Conservation (phyloP, 2,888 invertebrate genomes). For the Oscheius sp. region DNA sequence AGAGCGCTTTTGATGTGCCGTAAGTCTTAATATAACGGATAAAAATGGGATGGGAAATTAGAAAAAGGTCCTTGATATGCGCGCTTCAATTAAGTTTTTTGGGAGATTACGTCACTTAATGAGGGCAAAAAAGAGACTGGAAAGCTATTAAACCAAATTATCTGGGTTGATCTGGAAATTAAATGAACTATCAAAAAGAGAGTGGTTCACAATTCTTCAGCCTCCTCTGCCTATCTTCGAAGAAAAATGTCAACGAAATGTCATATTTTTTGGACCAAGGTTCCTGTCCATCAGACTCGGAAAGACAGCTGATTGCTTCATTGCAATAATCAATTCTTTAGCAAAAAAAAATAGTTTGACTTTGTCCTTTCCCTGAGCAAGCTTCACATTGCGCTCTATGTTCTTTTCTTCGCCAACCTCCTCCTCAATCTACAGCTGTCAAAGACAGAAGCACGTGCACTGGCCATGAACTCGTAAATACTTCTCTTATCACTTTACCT, state of each 20-base stretch:
- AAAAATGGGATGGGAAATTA: background rate
- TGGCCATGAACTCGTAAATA: background rate
- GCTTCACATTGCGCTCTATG: too few species aligned
- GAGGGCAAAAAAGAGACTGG: background rate
- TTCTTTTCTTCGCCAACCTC: too few species aligned
- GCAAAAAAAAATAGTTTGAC: too few species aligned
- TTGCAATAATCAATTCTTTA: too few species aligned
- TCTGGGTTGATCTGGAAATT: too few species aligned
- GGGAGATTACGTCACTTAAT: background rate
- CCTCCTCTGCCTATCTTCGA: background rate
- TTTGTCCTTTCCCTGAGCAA: too few species aligned
- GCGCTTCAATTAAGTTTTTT: slow-evolving; percentile 1
- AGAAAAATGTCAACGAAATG: slow-evolving; percentile 3
- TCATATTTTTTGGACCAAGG: background rate
- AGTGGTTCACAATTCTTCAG: too few species aligned
- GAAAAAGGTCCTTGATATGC: background rate
- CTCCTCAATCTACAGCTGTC: too few species aligned
- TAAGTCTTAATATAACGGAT: background rate
- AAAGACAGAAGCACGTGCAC: background rate
- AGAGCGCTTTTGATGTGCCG: slow-evolving; percentile 12
- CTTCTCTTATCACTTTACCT: background rate
- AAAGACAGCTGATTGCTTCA: too few species aligned
- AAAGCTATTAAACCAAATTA: too few species aligned
- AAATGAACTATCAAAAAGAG: too few species aligned
- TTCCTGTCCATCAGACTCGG: background rate